Evolutionary conservation across 2,888 invertebrate species (phyloP), one percentile per base, ranked within the genome.

Genomic region (Altica lythri): DNA sequence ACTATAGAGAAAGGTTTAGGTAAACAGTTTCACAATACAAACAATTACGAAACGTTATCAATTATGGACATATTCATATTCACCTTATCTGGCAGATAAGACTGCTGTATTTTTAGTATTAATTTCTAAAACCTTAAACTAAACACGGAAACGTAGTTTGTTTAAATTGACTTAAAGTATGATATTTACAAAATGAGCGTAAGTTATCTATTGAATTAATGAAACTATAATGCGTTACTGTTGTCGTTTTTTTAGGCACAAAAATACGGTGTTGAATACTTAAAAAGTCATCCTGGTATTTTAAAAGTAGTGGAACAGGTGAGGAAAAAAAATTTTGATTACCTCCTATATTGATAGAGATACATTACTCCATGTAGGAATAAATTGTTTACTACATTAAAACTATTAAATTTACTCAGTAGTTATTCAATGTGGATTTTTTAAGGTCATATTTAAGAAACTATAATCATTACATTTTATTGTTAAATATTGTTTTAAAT

Each of bases 251-350:
- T 49, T 14, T 19, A 57, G 56, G 51, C 42, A 8, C 61, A 62
- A 30, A 52, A 56, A 49, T 37, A 34, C 34, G 65, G 62, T 10
- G 14, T 47, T 8, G 60, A 58, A 19, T 64, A 61, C 46, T 19
- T 66, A 14, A 54, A 48, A 46, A 63, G 61, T 13, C 61, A 60
- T 42, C 37, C 62, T 22, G 66, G 66, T 30, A 18, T 62, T 13
- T 30, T 64, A 30, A 63, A 63, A 48, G 42, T 63, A 9, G n/a
- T 48, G 6, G 61, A 65, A 53, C 56, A 54, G 48, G 66, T 66
- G 58, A 43, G 45, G 38, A 16, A 6, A 8, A 29, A 14, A 29
- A 44, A n/a, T 9, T 8, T 34, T 18, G 6, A 34, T 35, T 35
- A 6, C 14, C 22, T 25, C 4, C 6, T 9, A 34, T 17, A 29